A percentile compares a stretch with the other conserved stretches of the same genome.
Evolutionary conservation across 2,888 invertebrate species (phyloP).

Genomic region (Brenthis ino): DNA sequence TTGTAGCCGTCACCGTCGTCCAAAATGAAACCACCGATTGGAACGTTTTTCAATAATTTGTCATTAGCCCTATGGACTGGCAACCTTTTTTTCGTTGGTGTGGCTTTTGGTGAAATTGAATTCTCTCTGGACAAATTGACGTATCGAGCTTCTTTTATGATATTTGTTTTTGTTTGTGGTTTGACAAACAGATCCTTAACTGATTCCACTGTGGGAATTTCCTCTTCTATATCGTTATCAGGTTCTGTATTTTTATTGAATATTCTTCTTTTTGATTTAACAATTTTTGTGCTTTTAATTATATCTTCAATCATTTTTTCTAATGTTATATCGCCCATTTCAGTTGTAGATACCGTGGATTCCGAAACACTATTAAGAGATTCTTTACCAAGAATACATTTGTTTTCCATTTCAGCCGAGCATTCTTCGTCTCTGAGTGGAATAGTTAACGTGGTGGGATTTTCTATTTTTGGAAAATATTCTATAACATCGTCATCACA

Average conservation of each 20-base stretch:
- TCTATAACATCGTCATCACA: conserved; percentile 72
- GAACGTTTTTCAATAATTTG: conserved; percentile 69
- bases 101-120: conserved; percentile 69
- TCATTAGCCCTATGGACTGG: conserved; percentile 66
- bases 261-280: conserved; percentile 69
- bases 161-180: conserved; percentile 66
- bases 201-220: conserved; percentile 57
- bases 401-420: conserved; percentile 78
- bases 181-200: conserved; percentile 72
- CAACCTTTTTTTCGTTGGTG: conserved; percentile 62
- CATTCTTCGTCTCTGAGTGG: conserved; percentile 73
- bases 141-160: conserved; percentile 74
- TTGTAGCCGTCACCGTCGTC: conserved; percentile 76
- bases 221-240: conserved; percentile 52
- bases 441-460: conserved; percentile 57
- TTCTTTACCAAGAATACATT: conserved; percentile 70
- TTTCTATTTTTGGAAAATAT: conserved; percentile 78
- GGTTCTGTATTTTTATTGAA: conserved; percentile 53
- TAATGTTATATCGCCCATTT: conserved; percentile 79
- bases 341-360: conserved; percentile 76
- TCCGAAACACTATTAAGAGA: conserved; percentile 63
- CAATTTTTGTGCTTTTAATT: conserved; percentile 81
- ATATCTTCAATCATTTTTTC: conserved; percentile 85
- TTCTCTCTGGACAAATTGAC: conserved; percentile 72
- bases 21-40: conserved; percentile 72